phyloP scores from a whole-genome alignment of 92 coral and sea anemone genomes.

The Blastomussa wellsi region DNA sequence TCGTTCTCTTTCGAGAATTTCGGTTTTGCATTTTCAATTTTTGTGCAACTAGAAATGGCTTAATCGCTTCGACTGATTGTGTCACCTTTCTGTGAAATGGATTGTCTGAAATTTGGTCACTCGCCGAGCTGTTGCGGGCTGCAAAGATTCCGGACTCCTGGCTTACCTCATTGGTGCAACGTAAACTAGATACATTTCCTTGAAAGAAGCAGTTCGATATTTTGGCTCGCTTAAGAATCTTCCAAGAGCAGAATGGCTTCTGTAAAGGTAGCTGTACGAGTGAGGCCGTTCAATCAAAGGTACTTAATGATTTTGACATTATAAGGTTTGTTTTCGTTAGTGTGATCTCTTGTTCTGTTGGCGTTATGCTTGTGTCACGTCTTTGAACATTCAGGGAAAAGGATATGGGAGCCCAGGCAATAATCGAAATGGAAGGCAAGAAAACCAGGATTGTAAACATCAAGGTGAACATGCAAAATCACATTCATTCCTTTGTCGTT shows the following conservation, averaged over 20 bases:
- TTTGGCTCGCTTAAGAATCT: conserved; percentile 2
- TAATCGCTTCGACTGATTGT: neutral
- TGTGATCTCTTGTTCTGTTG: neutral
- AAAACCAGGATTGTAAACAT: conserved; percentile 91
- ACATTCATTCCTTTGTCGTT: neutral
- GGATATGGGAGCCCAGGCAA: conserved; percentile 84
- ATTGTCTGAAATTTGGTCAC: conserved; percentile 5
- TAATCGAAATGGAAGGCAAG: conserved; percentile 97
- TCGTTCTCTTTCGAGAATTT: neutral
- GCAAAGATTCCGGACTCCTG: neutral
- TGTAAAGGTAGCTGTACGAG: conserved; percentile 97
- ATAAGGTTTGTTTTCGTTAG: neutral
- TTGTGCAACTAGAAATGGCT: conserved; percentile 15
- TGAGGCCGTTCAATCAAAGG: conserved; percentile 94
- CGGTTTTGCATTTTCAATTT: neutral
- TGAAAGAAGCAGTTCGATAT: neutral
- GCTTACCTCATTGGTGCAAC: neutral
- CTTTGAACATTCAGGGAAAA: conserved; percentile 67
- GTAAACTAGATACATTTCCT: neutral
- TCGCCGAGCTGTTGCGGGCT: neutral
- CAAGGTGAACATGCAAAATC: conserved; percentile 58
- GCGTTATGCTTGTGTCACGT: conserved; percentile 36
- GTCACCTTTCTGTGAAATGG: conserved; percentile 27
- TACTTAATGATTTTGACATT: conserved; percentile 21
- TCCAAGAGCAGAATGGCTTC: conserved; percentile 79